Percentiles rank a stretch among this genome's conserved stretches.
Evolutionary conservation across 2,797 vertebrate species (phyloP).

Genomic region (Girardinus metallicus): DNA sequence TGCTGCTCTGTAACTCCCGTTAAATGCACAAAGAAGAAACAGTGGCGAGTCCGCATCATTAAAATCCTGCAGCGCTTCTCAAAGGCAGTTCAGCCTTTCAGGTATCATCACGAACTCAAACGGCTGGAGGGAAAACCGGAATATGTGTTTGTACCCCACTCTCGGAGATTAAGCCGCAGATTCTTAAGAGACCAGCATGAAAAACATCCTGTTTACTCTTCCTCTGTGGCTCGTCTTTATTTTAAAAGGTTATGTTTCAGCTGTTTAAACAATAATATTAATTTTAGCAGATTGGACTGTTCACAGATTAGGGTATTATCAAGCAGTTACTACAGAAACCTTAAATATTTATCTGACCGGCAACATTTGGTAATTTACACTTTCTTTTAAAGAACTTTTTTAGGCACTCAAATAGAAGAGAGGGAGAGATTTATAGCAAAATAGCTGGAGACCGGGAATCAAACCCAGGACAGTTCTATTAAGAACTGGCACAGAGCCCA

Average conservation of each 20-base stretch:
- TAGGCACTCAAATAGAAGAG: too few species aligned
- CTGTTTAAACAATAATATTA: background rate
- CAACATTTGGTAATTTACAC: background rate
- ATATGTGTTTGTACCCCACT: background rate
- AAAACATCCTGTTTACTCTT: background rate
- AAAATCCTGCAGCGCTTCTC: conserved; percentile 18
- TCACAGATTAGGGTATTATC: background rate
- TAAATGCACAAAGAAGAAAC: conserved; percentile 12
- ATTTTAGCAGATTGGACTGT: background rate
- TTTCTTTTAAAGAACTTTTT: background rate
- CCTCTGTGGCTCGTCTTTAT: background rate
- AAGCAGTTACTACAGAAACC: background rate
- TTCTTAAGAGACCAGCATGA: background rate
- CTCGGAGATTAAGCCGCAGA: background rate
- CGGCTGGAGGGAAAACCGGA: conserved; percentile 8
- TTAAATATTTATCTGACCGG: background rate
- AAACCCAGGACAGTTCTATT: too few species aligned
- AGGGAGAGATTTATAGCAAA: too few species aligned
- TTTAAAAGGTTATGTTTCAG: background rate
- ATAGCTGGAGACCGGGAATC: too few species aligned
- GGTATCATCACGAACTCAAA: background rate
- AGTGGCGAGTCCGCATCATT: conserved; percentile 13
- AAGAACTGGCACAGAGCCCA: too few species aligned
- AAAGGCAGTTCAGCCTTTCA: background rate
- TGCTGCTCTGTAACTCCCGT: background rate